Evolutionary conservation across 64 coral and sea anemone genomes (phyloP).

Genomic region (Astreopora myriophthalma): DNA sequence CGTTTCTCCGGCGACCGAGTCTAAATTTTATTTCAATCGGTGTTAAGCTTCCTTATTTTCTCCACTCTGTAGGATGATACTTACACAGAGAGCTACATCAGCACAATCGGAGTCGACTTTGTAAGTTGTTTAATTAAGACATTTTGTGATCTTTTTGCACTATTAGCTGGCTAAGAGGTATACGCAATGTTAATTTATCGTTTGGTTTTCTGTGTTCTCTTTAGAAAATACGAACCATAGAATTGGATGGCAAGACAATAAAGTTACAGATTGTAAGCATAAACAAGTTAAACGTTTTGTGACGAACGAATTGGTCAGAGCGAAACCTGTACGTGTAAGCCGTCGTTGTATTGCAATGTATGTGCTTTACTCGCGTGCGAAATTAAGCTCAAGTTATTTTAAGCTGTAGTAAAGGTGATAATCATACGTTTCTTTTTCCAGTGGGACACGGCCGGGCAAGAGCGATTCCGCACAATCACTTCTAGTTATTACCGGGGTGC

Average conservation of each 20-base stretch:
- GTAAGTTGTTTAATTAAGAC: conserved; percentile 82
- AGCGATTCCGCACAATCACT: conserved; percentile 94
- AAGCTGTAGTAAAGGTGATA: background rate
- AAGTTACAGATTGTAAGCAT: conserved; percentile 99
- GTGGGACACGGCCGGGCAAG: conserved; percentile 98
- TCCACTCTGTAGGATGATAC: conserved; percentile 86
- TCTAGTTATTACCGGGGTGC: conserved; percentile 96
- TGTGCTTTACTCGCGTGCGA: conserved; percentile 18
- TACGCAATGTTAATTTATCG: conserved; percentile 17
- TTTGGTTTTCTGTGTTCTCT: conserved; percentile 31
- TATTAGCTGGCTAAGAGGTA: background rate
- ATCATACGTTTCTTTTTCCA: conserved; percentile 25
- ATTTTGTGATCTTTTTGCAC: background rate
- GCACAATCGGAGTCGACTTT: conserved; percentile 99
- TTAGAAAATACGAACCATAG: conserved; percentile 99
- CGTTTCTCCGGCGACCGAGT: background rate
- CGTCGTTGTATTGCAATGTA: conserved; percentile 12
- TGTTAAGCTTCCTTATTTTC: conserved; percentile 26
- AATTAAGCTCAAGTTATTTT: background rate
- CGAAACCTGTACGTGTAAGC: background rate
- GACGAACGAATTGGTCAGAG: background rate
- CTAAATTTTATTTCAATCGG: conserved; percentile 12
- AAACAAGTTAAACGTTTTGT: background rate
- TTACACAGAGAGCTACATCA: conserved; percentile 99
- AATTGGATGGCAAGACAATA: conserved; percentile 99